Conservation (phyloP, 2,113 vertebrate genomes). For the Alouatta palliata region DNA sequence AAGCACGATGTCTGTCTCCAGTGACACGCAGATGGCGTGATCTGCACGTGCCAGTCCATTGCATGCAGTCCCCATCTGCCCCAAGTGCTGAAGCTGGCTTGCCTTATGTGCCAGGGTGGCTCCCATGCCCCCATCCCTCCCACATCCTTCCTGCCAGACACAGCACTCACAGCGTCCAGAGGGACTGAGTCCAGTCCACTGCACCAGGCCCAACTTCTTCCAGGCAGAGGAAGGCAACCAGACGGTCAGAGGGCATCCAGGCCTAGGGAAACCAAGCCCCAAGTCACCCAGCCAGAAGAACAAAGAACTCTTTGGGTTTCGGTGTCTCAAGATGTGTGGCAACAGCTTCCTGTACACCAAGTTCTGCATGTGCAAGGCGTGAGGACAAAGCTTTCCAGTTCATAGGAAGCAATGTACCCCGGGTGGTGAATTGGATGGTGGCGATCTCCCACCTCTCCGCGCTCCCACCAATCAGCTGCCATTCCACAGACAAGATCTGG, state of each 20-base stretch:
- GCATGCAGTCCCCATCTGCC: neutral
- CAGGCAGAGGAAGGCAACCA: conserved; percentile 86
- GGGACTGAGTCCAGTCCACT: conserved; percentile 73
- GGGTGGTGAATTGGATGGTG: rapidly evolving
- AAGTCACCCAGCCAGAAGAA: neutral
- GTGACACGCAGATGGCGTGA: rapidly evolving
- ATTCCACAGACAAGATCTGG: neutral
- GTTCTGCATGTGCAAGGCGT: rapidly evolving
- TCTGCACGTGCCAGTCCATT: rapidly evolving
- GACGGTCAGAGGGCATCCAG: conserved; percentile 89
- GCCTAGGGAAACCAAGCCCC: conserved; percentile 84
- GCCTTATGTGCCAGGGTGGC: neutral
- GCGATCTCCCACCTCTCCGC: neutral
- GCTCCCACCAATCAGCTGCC: neutral
- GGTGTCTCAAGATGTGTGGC: rapidly evolving
- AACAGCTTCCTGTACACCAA: neutral
- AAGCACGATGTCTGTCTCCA: rapidly evolving
- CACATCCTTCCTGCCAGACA: neutral
- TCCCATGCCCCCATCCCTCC: rapidly evolving
- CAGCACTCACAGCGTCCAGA: conserved; percentile 77
- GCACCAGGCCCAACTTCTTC: conserved; percentile 89
- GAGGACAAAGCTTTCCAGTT: neutral
- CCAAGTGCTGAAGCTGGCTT: neutral
- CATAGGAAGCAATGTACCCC: rapidly evolving
- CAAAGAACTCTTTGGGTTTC: rapidly evolving